Conservation (phyloP, 23 tunicate genomes). For the Halocynthia aurantium region DNA sequence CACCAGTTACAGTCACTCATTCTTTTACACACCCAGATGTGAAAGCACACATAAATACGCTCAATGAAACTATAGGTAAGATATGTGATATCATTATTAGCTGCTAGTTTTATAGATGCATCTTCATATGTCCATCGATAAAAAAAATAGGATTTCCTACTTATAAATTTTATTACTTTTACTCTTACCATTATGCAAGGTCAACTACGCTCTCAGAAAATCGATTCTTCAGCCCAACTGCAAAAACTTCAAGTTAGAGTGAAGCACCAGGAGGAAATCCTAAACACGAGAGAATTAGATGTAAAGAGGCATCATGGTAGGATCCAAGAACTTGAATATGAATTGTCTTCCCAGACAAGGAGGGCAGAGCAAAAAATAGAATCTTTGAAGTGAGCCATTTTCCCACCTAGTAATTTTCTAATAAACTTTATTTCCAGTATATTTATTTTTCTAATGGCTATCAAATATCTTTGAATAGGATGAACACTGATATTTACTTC, state of each 20-base stretch:
- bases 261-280: conserved; percentile 34
- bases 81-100: neutral
- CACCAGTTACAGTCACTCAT: conserved; percentile 5
- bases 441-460: too few relatives aligned
- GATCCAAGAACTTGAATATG: conserved; percentile 45
- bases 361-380: conserved; percentile 40
- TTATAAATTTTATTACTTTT: neutral
- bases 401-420: too few relatives aligned
- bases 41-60: conserved; percentile 11
- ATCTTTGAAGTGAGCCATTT: conserved; percentile 30
- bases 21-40: conserved; percentile 28
- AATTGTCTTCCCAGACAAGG: conserved; percentile 34
- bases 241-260: conserved; percentile 44
- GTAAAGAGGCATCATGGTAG: conserved; percentile 6
- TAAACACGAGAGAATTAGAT: conserved; percentile 26
- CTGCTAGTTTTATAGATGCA: neutral
- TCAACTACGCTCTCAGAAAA: conserved; percentile 38
- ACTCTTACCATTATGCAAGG: neutral
- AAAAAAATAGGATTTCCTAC: neutral
- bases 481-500: neutral
- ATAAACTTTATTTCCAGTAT: too few relatives aligned
- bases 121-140: neutral
- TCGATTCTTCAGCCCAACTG: conserved; percentile 34
- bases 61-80: conserved; percentile 30
- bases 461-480: neutral